Evolutionary conservation across 2,888 invertebrate species (phyloP).

Genomic region (Coecobrya sp.): DNA sequence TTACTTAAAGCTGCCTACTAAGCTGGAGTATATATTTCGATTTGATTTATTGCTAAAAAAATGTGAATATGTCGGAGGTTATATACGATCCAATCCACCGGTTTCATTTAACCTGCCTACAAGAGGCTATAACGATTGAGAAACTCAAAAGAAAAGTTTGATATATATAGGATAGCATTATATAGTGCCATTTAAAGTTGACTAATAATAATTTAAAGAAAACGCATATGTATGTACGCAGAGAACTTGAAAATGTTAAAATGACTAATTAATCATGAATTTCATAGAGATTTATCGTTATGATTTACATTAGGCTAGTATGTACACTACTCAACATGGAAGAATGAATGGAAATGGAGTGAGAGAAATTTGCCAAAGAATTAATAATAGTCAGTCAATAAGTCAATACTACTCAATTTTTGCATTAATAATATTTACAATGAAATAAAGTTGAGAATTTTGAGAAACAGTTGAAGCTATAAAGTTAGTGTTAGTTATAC

Average conservation of each 20-base stretch:
- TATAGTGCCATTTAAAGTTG: not conserved
- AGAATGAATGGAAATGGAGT: slow-evolving; percentile 20
- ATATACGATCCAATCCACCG: slow-evolving; percentile 61
- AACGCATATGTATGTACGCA: no score
- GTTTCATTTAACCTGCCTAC: not conserved
- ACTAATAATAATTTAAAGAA: not conserved
- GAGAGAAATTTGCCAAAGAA: slow-evolving; percentile 48
- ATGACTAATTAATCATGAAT: no score
- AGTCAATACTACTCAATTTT: no score
- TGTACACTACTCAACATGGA: not conserved
- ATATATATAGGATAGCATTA: no score
- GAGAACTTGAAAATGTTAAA: no score
- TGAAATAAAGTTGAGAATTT: no score
- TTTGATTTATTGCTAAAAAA: not conserved
- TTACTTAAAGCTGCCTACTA: not conserved
- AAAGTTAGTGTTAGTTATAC: no score
- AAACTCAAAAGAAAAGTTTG: not conserved
- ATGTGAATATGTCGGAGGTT: slow-evolving; percentile 80
- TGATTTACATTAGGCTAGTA: no score
- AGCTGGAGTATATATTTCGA: not conserved
- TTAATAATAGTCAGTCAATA: not conserved
- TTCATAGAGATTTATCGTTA: no score
- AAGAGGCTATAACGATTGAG: slow-evolving; percentile 21
- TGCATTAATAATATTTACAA: no score
- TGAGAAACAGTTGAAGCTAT: no score